Conservation (phyloP, 2,113 vertebrate species). For the Lutjanus erythropterus region DNA sequence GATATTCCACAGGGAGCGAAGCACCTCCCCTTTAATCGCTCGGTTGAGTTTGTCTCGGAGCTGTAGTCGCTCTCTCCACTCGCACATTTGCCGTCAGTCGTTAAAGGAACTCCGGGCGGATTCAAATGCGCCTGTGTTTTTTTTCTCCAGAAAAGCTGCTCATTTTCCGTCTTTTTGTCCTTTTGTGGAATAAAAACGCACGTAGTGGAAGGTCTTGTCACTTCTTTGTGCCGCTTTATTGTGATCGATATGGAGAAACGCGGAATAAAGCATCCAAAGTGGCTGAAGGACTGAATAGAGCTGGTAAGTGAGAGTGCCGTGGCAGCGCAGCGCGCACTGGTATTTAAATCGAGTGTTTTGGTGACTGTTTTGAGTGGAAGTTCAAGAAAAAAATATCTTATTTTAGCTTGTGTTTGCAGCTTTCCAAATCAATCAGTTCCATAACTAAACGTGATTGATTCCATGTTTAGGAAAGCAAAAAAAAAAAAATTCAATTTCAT, state of each 20-base stretch:
- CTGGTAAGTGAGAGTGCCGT: conserved; percentile 59
- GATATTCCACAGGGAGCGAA: conserved; percentile 68
- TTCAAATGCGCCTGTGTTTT: conserved; percentile 2
- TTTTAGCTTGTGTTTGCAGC: neutral
- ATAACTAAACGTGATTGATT: neutral
- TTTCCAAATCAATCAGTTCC: neutral
- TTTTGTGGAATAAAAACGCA: conserved; percentile 15
- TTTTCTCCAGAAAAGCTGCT: neutral
- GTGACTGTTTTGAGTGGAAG: conserved; percentile 14
- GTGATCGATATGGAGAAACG: conserved; percentile 68
- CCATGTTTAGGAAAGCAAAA: neutral
- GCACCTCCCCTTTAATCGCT: conserved; percentile 84
- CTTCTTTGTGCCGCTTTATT: conserved; percentile 29
- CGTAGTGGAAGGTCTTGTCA: conserved; percentile 8
- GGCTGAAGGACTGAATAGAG: conserved; percentile 67
- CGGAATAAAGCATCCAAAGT: conserved; percentile 70
- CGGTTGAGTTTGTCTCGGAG: conserved; percentile 67
- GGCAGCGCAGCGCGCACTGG: conserved; percentile 21
- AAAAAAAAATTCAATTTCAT: neutral
- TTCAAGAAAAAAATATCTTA: neutral
- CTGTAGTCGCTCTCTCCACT: conserved; percentile 67
- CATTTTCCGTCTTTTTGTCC: neutral
- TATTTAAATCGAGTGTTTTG: conserved; percentile 23
- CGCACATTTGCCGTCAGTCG: conserved; percentile 58
- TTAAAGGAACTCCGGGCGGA: conserved; percentile 40